Percentiles rank a stretch among this genome's conserved stretches.
Evolutionary conservation across 2,113 vertebrate species (phyloP).

Genomic region (Hylia prasina): DNA sequence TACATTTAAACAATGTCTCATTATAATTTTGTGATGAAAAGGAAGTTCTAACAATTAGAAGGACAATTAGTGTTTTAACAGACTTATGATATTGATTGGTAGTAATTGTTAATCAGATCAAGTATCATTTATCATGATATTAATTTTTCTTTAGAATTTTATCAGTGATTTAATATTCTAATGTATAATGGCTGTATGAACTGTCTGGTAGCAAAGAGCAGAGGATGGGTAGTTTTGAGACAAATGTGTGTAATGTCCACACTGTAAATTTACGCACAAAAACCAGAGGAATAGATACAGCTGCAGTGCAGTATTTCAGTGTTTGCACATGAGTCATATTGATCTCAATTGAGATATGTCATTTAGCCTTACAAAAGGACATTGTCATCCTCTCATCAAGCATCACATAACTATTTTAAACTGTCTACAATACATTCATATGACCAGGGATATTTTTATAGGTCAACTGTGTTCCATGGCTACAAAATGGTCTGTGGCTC

Average conservation of each 20-base stretch:
- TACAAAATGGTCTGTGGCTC: not conserved
- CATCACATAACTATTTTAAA: not conserved
- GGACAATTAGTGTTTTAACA: constrained; percentile 35
- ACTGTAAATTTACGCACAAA: not conserved
- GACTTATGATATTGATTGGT: constrained; percentile 32
- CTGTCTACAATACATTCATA: not conserved
- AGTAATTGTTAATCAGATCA: constrained; percentile 22
- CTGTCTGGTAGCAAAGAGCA: not conserved
- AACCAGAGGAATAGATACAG: not conserved
- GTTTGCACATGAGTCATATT: not conserved
- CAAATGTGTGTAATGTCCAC: not conserved
- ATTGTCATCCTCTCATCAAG: not conserved
- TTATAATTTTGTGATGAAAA: constrained; percentile 39
- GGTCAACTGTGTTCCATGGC: not conserved
- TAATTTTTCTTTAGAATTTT: constrained; percentile 33
- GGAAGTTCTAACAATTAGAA: constrained; percentile 51
- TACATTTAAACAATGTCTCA: constrained; percentile 28
- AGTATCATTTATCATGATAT: constrained; percentile 1
- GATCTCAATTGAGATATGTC: not conserved
- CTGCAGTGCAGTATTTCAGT: not conserved
- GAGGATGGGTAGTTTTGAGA: not conserved
- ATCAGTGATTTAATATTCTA: not conserved
- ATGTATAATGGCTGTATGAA: not conserved
- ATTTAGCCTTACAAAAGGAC: not conserved
- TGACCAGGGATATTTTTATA: constrained; percentile 6